These are phyloP conservation scores for Lasius platythorax DNA, from an alignment of 2,888 invertebrate genomes.

Conservation along the genomic window DNA sequence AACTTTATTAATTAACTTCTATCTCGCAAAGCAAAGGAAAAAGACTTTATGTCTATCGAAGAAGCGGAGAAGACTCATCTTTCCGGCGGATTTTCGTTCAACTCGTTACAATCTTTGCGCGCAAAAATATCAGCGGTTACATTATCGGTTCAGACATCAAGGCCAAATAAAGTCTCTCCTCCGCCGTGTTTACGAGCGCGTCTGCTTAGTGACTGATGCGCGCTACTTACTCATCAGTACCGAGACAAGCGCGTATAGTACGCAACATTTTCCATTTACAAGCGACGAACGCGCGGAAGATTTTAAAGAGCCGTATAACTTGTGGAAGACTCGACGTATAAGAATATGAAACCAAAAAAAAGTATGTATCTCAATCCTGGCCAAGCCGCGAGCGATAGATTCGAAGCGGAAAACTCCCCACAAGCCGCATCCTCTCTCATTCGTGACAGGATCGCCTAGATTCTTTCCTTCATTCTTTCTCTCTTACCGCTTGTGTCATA, in stretches of 20 bases:
- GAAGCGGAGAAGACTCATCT: neutral
- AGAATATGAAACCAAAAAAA: neutral
- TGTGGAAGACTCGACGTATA: neutral
- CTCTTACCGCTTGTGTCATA: constrained; percentile 49
- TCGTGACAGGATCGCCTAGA: constrained; percentile 58
- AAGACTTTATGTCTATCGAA: neutral
- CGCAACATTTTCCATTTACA: neutral
- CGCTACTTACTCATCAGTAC: neutral
- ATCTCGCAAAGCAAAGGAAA: neutral
- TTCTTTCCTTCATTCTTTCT: constrained; percentile 56
- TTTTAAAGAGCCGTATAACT: neutral
- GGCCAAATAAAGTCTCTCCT: neutral
- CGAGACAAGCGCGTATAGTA: neutral
- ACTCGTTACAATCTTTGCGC: neutral
- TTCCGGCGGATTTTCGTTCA: neutral
- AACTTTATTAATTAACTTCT: constrained; percentile 25
- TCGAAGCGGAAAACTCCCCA: constrained; percentile 62
- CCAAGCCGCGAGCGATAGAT: neutral
- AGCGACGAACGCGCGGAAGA: neutral
- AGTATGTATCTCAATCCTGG: neutral
- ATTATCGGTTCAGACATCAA: neutral
- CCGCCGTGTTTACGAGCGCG: neutral
- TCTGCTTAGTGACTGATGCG: neutral
- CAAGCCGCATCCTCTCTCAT: constrained; percentile 41
- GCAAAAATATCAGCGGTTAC: neutral